phyloP scores from a whole-genome alignment of 2,797 vertebrate genomes.

The Tiaroga cobitis region DNA sequence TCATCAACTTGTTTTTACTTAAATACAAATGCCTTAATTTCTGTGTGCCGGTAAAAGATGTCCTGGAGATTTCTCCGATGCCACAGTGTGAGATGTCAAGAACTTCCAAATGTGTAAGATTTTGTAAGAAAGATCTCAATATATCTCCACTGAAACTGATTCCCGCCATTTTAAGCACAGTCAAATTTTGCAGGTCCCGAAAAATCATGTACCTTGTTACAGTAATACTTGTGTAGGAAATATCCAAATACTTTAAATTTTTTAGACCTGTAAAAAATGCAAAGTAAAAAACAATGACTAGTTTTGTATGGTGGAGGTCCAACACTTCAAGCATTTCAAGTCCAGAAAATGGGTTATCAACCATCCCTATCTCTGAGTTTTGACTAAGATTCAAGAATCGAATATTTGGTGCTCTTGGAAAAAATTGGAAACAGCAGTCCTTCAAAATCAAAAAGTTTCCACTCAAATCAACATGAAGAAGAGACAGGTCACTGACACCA shows the following conservation, averaged over 20 bases:
- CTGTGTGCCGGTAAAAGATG: conserved; percentile 28
- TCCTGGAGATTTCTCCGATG: conserved; percentile 58
- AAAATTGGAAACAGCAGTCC: conserved; percentile 51
- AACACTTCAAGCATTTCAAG: conserved; percentile 41
- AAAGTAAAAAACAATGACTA: background rate
- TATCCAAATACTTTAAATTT: conserved; percentile 46
- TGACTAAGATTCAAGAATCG: conserved; percentile 77
- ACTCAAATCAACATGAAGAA: conserved; percentile 75
- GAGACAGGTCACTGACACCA: conserved; percentile 45
- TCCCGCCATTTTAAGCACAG: conserved; percentile 58
- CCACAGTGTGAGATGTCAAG: conserved; percentile 75
- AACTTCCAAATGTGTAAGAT: conserved; percentile 50
- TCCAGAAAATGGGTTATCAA: conserved; percentile 53
- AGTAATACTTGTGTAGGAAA: conserved; percentile 47
- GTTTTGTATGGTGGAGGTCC: conserved; percentile 45
- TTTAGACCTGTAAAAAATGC: conserved; percentile 35
- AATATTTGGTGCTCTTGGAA: conserved; percentile 58
- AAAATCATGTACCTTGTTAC: conserved; percentile 32
- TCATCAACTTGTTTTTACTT: conserved; percentile 46
- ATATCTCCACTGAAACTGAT: conserved; percentile 3
- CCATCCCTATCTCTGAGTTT: conserved; percentile 69
- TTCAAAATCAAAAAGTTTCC: conserved; percentile 67
- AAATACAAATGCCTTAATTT: conserved; percentile 47
- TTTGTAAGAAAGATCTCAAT: conserved; percentile 35
- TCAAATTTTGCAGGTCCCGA: conserved; percentile 29